Base-by-base conservation (phyloP, 2,797 vertebrate genomes). In the Hyperoplus immaculatus region DNA sequence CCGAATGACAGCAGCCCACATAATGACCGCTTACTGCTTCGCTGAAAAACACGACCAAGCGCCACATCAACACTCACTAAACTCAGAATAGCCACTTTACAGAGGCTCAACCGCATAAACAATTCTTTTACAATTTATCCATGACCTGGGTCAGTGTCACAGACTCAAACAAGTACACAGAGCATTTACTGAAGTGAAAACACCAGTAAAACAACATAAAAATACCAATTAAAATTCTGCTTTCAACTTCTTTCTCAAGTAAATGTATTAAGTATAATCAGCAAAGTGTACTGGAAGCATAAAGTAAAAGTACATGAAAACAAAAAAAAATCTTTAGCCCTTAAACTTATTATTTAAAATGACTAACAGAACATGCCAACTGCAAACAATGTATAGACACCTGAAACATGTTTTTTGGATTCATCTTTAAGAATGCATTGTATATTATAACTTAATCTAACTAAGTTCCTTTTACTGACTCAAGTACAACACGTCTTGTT, bases 1-100 rank as follows among this genome's bases (percentile, higher is more conserved):
- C 76, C 56, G 79, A 72, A 78, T 83, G 86, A 89, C 89, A 79
- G 50, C 81, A 57, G 65, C 62, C 90, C 90, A 85, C 93, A 89
- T 91, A 92, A 94, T 91, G 66, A 90, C 54, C 15, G 58, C 75
- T 81, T 85, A 60, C 77, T 38, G 82, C 61, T 75, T 3, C 1
- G 54, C 85, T 72, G 29, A 38, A 87, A 90, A 87, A 83, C 88
- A 89, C 63, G 56, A 56, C 51, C 1, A 42, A 76, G 72, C 3
- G 73, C 91, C 90, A 91, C 93, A 89, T 86, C 83, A 86, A 90
- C 88, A 81, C 85, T 78, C 77, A 54, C 64, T 61, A 0, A 10
- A 51, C 86, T 84, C 81, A 85, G 82, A 92, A 91, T 91, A 92
- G 87, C 75, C 29, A 81, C 75, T 81, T 88, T 62, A 77, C 78